Conservation (phyloP, 2,113 vertebrate genomes). For the Thymallus thymallus region DNA sequence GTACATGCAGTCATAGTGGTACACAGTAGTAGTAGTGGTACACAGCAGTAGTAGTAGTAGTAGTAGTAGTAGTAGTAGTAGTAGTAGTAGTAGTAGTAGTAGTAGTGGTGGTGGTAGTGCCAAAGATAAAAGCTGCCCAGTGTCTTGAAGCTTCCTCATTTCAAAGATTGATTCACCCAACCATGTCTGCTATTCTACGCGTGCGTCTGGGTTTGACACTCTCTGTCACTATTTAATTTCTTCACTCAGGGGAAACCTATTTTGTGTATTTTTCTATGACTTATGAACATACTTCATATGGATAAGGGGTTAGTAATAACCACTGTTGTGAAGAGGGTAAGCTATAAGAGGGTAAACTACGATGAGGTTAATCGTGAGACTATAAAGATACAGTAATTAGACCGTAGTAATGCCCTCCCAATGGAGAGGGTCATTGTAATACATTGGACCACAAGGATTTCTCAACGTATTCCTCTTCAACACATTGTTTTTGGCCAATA, state of each 20-base stretch:
- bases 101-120: no score
- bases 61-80: no score
- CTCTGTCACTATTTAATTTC: no score
- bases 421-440: slow-evolving; percentile 15
- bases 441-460: slow-evolving; percentile 53
- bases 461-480: slow-evolving; percentile 36
- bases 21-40: no score
- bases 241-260: background rate
- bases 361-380: slow-evolving; percentile 30
- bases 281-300: background rate
- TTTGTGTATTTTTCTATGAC: background rate
- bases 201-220: no score
- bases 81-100: no score
- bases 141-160: no score
- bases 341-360: background rate
- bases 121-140: no score
- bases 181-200: no score
- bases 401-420: slow-evolving; percentile 29
- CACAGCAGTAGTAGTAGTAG: no score
- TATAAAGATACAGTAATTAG: slow-evolving; percentile 25
- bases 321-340: slow-evolving; percentile 17
- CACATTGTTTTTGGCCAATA: slow-evolving; percentile 64
- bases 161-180: no score
- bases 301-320: slow-evolving; percentile 33
- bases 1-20: no score